A percentile compares a stretch with the other conserved stretches of the same genome.
Evolutionary conservation across 1,140 invertebrate species (phyloP).

Genomic region (Philotrypesis tridentata): DNA sequence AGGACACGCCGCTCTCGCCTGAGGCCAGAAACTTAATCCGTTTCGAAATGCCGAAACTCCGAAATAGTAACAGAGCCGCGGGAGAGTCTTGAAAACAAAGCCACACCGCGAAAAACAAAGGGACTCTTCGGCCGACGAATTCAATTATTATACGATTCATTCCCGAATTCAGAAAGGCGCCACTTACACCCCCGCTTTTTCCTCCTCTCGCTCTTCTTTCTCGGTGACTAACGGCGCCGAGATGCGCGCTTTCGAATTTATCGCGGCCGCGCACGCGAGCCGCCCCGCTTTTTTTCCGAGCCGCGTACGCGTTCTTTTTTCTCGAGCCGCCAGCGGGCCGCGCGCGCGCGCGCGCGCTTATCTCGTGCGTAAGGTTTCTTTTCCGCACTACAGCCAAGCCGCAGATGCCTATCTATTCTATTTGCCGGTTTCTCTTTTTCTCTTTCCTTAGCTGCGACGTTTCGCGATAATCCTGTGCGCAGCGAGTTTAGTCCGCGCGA

Average conservation of each 20-base stretch:
- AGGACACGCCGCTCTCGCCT: too few species aligned
- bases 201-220: background rate
- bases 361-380: background rate
- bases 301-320: background rate
- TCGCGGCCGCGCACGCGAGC: conserved; percentile 4
- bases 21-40: too few species aligned
- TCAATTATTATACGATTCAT: background rate
- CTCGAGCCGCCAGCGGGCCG: background rate
- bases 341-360: too few species aligned
- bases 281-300: background rate
- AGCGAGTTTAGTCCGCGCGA: background rate
- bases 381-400: background rate
- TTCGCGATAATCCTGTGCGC: background rate
- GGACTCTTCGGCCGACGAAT: background rate
- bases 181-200: background rate
- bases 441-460: background rate
- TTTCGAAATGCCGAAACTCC: too few species aligned
- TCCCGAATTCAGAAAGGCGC: background rate
- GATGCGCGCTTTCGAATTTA: conserved; percentile 5
- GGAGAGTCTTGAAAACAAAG: background rate
- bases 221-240: background rate
- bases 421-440: background rate
- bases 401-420: background rate
- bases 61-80: too few species aligned
- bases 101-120: too few species aligned